These are phyloP conservation scores for Climacteris rufus DNA, from an alignment of 2,113 vertebrate genomes.

Conservation along the genomic window DNA sequence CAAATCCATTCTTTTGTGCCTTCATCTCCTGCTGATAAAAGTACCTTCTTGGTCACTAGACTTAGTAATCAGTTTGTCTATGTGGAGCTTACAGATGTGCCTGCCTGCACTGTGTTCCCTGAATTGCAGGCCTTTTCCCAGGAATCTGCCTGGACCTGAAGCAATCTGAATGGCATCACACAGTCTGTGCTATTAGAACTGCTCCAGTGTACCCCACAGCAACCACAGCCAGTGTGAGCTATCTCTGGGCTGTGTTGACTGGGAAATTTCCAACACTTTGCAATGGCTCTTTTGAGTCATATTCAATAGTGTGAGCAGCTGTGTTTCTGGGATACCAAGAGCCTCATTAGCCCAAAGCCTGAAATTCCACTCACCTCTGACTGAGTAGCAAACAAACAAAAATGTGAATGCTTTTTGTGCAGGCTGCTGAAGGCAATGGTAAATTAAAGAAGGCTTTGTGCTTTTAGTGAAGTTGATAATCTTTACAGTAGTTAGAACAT, in stretches of 20 bases:
- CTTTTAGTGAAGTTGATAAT: not conserved
- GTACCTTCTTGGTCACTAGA: not conserved
- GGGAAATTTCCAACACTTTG: not conserved
- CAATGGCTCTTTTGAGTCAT: not conserved
- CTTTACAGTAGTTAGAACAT: not conserved
- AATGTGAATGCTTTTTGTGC: not conserved
- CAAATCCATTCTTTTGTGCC: not conserved
- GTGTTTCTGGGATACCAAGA: not conserved
- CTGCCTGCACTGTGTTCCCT: not conserved
- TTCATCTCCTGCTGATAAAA: not conserved
- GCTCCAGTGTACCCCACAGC: not conserved
- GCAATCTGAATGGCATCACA: not conserved
- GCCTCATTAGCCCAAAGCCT: not conserved
- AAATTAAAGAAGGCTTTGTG: not conserved
- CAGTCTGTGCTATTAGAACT: not conserved
- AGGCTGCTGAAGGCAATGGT: not conserved
- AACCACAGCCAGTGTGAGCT: not conserved
- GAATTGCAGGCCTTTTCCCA: not conserved
- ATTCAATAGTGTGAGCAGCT: not conserved
- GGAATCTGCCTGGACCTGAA: not conserved
- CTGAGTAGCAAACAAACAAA: not conserved
- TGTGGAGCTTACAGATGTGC: not conserved
- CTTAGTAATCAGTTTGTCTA: not conserved
- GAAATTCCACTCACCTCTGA: not conserved
- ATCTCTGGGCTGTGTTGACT: not conserved